Percentiles rank a stretch among this genome's conserved stretches.
Evolutionary conservation across 2,797 vertebrate species (phyloP).

Genomic region (Decapterus maruadsi): DNA sequence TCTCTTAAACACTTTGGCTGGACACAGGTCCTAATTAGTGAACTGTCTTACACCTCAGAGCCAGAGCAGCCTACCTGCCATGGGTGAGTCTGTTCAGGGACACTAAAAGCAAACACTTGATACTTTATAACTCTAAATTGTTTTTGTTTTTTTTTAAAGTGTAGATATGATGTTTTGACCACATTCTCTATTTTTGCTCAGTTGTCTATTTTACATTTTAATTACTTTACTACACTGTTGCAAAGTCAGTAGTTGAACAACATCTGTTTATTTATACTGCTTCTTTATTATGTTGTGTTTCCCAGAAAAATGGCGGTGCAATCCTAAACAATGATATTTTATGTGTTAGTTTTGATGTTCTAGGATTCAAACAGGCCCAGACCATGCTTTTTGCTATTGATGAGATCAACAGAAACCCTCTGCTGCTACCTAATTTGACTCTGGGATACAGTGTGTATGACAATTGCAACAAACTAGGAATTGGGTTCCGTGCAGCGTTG

Average conservation of each 20-base stretch:
- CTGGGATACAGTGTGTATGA: conserved; percentile 83
- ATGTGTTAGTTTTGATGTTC: conserved; percentile 49
- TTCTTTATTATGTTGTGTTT: neutral
- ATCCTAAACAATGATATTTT: neutral
- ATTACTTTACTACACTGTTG: neutral
- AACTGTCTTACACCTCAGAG: conserved; percentile 71
- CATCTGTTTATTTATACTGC: conserved; percentile 31
- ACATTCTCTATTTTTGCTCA: neutral
- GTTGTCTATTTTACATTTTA: neutral
- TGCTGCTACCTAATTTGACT: conserved; percentile 79
- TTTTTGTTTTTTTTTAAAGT: no score
- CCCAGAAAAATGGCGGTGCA: neutral
- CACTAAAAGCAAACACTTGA: neutral
- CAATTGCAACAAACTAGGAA: conserved; percentile 77
- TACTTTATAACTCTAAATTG: neutral
- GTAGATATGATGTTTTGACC: neutral
- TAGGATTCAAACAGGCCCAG: conserved; percentile 73
- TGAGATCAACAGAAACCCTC: conserved; percentile 59
- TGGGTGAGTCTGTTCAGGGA: conserved; percentile 45
- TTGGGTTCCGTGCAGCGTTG: conserved; percentile 78
- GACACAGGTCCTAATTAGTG: no score
- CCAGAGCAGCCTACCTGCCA: conserved; percentile 63
- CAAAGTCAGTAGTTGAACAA: conserved; percentile 1
- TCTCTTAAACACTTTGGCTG: no score
- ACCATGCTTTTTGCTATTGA: conserved; percentile 81